A percentile compares a stretch with the other conserved stretches of the same genome.
phyloP scores from a whole-genome alignment of 35 echinoderm and acorn worm genomes.

The Apostichopus parvimensis region DNA sequence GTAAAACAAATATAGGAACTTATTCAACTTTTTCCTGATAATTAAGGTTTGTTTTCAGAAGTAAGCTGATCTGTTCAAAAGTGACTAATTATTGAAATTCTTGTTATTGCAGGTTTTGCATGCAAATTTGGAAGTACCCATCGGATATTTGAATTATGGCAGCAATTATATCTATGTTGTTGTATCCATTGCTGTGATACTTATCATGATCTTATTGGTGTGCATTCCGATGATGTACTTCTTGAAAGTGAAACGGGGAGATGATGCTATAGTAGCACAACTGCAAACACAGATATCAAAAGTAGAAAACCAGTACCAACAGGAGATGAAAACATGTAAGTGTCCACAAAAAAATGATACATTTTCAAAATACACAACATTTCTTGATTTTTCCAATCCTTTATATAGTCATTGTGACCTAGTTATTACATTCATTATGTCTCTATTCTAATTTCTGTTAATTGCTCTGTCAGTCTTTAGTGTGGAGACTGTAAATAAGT shows the following conservation, averaged over 20 bases:
- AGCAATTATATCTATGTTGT: not conserved
- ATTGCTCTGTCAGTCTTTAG: too few species aligned
- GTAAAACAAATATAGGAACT: too few species aligned
- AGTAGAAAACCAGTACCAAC: not conserved
- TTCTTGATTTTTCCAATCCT: too few species aligned
- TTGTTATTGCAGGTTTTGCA: not conserved
- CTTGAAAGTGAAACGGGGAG: not conserved
- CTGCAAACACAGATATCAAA: not conserved
- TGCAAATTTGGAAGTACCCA: slow-evolving; percentile 2
- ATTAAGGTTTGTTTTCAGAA: too few species aligned
- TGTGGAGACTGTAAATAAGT: too few species aligned
- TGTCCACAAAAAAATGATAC: not conserved
- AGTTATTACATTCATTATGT: too few species aligned
- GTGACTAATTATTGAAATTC: too few species aligned
- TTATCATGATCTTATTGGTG: not conserved
- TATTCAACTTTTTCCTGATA: too few species aligned
- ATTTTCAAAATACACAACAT: too few species aligned
- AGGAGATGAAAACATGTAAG: not conserved
- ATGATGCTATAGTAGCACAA: not conserved
- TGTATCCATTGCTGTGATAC: not conserved
- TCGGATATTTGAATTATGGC: not conserved
- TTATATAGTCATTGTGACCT: too few species aligned
- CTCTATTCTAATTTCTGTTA: too few species aligned
- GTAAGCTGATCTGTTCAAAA: too few species aligned
- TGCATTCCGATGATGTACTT: not conserved